Evolutionary conservation across 2,113 vertebrate genomes (phyloP).

Genomic region (Nyctibius bracteatus): DNA sequence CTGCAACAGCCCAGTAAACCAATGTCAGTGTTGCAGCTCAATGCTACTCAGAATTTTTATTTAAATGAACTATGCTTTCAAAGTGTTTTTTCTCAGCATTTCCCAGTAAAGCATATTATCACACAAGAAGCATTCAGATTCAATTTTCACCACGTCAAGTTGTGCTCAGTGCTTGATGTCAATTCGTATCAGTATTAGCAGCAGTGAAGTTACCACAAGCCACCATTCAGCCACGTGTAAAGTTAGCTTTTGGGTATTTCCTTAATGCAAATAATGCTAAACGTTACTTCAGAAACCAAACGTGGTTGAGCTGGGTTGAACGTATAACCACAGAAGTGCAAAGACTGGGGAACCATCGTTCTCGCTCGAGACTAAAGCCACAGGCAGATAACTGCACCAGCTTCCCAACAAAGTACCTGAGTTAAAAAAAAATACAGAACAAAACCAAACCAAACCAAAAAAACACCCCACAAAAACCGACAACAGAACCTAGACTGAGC

Average conservation of each 20-base stretch:
- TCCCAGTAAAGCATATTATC: background rate
- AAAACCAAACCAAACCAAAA: too few species aligned
- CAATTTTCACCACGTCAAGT: background rate
- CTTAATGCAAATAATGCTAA: background rate
- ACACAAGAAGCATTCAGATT: background rate
- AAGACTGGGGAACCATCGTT: background rate
- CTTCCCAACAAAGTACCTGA: background rate
- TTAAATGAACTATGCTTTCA: background rate
- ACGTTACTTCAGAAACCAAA: background rate
- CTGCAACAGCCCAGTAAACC: background rate
- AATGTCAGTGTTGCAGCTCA: background rate
- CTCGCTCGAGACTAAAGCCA: accelerated
- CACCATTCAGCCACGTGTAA: background rate
- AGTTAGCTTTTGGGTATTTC: background rate
- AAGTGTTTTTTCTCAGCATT: background rate
- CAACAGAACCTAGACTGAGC: background rate
- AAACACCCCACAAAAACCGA: background rate
- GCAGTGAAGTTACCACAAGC: background rate
- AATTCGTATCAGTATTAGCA: background rate
- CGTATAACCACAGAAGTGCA: background rate
- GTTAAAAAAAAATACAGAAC: too few species aligned
- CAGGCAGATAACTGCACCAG: background rate
- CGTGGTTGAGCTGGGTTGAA: background rate
- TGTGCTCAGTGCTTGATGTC: background rate
- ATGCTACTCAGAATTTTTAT: accelerated